Percentiles rank a stretch among this genome's conserved stretches.
These are phyloP conservation scores for Druon quercuslanigerum DNA, from an alignment of 1,140 invertebrate genomes.

Conservation along the genomic window DNA sequence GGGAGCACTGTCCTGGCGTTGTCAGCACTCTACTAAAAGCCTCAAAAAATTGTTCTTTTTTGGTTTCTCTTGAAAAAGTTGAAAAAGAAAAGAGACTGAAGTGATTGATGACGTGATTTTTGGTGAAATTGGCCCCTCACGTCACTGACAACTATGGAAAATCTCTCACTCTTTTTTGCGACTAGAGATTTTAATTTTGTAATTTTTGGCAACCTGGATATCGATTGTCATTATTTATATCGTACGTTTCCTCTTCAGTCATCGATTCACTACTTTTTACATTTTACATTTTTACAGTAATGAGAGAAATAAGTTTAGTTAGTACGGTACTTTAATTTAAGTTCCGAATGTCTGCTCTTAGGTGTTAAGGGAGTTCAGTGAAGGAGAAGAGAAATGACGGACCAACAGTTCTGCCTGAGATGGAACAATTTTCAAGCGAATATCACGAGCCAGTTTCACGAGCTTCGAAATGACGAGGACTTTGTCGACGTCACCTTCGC, in stretches of 20 bases:
- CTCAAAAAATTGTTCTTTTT: too few relatives aligned
- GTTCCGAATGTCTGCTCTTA: conserved; percentile 68
- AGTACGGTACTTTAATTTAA: conserved; percentile 53
- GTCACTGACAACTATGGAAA: not conserved
- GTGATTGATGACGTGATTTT: too few relatives aligned
- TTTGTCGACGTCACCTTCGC: conserved; percentile 90
- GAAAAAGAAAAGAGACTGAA: too few relatives aligned
- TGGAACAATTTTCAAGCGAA: conserved; percentile 96
- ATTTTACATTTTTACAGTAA: conserved; percentile 77
- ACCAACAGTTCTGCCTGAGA: conserved; percentile 91
- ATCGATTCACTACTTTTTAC: conserved; percentile 77
- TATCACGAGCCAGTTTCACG: conserved; percentile 88
- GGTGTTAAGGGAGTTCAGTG: conserved; percentile 70
- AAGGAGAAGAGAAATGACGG: conserved; percentile 75
- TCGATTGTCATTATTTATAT: conserved; percentile 77
- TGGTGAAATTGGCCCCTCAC: not conserved
- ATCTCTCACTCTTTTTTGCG: not conserved
- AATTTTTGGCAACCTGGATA: conserved; percentile 65
- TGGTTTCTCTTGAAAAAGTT: too few relatives aligned
- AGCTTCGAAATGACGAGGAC: conserved; percentile 86
- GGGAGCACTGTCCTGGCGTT: too few relatives aligned
- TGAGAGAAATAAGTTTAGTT: conserved; percentile 73
- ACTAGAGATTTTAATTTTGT: conserved; percentile 62
- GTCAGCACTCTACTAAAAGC: too few relatives aligned
- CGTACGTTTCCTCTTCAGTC: conserved; percentile 76